A percentile compares a stretch with the other conserved stretches of the same genome.
Conservation (phyloP, 2,888 invertebrate genomes). For the Apamea epomidion region DNA sequence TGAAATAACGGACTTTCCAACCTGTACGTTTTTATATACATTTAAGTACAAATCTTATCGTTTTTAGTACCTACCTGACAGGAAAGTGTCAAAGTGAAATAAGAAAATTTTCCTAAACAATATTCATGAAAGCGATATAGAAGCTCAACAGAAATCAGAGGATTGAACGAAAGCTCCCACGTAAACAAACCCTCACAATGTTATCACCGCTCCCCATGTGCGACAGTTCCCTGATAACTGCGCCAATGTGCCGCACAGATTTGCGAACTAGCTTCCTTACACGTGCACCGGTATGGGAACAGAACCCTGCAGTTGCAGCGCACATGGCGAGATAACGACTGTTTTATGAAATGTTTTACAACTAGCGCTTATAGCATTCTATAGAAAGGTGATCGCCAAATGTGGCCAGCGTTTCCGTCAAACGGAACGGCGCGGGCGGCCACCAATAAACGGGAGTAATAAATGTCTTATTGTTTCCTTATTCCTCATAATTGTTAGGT, state of each 20-base stretch:
- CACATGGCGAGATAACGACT: conserved; percentile 84
- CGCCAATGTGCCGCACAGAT: conserved; percentile 87
- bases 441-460: conserved; percentile 60
- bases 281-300: conserved; percentile 84
- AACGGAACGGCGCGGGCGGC: conserved; percentile 64
- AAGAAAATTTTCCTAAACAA: not conserved
- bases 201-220: conserved; percentile 72
- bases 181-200: conserved; percentile 49
- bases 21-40: not conserved
- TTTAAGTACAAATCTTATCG: not conserved
- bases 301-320: conserved; percentile 71
- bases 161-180: not conserved
- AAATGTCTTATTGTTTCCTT: conserved; percentile 75
- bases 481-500: conserved; percentile 68
- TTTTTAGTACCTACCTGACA: not conserved
- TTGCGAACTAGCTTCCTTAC: conserved; percentile 84
- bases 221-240: conserved; percentile 72
- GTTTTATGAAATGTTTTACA: conserved; percentile 88
- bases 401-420: conserved; percentile 80
- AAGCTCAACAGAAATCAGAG: not conserved
- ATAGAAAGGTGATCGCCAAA: conserved; percentile 87
- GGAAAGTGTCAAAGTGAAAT: not conserved
- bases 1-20: not conserved
- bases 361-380: conserved; percentile 82
- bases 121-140: not conserved